phyloP scores from a whole-genome alignment of 2,888 invertebrate genomes.

The Unio delphinus region DNA sequence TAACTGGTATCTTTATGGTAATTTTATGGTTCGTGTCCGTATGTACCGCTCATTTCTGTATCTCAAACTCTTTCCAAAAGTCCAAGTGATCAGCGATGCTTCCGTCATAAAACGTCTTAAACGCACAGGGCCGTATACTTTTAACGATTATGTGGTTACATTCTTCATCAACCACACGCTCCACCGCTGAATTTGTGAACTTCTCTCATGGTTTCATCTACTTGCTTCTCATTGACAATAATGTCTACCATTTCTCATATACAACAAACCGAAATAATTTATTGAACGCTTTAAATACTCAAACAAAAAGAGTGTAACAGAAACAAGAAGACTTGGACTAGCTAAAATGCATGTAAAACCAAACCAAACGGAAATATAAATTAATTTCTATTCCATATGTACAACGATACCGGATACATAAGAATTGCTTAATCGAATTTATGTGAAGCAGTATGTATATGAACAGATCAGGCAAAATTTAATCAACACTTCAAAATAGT shows the following conservation, averaged over 20 bases:
- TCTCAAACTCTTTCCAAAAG: conserved; percentile 5
- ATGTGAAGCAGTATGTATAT: too few species aligned
- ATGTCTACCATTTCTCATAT: conserved; percentile 9
- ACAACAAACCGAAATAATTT: neutral
- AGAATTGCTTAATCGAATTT: too few species aligned
- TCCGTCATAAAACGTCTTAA: neutral
- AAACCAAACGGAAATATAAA: too few species aligned
- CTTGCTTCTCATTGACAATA: conserved; percentile 1
- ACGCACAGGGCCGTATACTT: neutral
- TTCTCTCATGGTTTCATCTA: conserved; percentile 1
- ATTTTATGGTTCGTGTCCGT: too few species aligned
- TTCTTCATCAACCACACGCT: conserved; percentile 1
- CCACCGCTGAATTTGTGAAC: neutral
- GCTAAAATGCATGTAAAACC: too few species aligned
- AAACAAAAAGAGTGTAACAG: too few species aligned
- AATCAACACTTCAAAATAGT: too few species aligned
- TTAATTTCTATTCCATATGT: too few species aligned
- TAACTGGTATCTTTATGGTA: neutral
- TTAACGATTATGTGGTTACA: neutral
- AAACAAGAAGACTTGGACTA: too few species aligned
- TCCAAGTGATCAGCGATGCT: conserved; percentile 1
- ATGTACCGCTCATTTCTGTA: neutral
- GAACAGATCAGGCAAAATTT: too few species aligned
- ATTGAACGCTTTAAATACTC: too few species aligned
- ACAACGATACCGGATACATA: too few species aligned